Base-by-base conservation (phyloP, 2,888 invertebrate species). In the Lasioglossum pauxillum region DNA sequence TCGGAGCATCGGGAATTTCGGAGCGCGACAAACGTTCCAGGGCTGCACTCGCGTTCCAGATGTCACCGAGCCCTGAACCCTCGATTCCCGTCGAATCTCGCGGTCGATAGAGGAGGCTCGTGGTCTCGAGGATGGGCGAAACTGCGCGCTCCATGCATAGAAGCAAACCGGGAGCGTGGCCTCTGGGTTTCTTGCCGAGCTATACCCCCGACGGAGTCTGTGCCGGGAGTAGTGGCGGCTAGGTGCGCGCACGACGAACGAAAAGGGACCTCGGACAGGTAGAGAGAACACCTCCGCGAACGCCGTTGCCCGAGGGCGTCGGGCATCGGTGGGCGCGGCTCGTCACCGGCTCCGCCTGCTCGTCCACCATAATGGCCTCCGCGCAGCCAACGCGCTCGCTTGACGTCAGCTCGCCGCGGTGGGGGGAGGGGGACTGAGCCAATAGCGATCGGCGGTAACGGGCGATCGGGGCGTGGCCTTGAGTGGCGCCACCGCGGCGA, bases 361-460 rank as follows among this genome's bases (percentile, higher is more conserved):
- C 72, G 87, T 93, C 91, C 90, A 95, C 95, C 95, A 94, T 95
- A 94, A 94, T 94, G 94, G 94, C 92, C 92, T 92, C 91, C 89
- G 79, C 82, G 60, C 53, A 35, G 46, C 95, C 92, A 95, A 94
- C 92, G 73, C 74, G 10, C 1, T 0, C n/a, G 1, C 35, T 5
- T 78, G 76, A 90, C 91, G 90, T 92, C 91, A 92, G 87, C 78
- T 69, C 38, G 49, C 1, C 7, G 41, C 83, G 86, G 93, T 84
- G 91, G 93, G 93, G 91, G 77, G 77, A 71, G 35, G 79, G 71
- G 10, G 57, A 44, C n/a, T 8, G 31, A 71, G 41, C 95, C 94
- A 95, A 95, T 95, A 72, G 71, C 1, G 16, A 0, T 7, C 31
- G 19, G 16, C 67, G 67, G 35, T 67, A 67, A 41, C 38, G n/a